Evolutionary conservation across 2,113 vertebrate genomes (phyloP).

Genomic region (Vombatus ursinus): DNA sequence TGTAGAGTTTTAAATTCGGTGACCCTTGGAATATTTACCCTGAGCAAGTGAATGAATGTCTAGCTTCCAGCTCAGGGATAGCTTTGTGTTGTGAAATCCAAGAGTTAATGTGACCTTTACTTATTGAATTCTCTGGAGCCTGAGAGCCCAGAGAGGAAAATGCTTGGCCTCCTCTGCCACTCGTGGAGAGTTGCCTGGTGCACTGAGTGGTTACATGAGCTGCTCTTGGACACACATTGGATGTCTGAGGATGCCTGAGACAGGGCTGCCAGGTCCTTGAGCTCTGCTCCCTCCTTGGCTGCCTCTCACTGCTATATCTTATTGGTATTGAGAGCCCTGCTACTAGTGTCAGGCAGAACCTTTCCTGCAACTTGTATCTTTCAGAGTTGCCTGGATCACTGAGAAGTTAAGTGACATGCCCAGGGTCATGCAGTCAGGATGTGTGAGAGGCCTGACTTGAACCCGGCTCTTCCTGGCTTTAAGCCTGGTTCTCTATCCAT

Average conservation of each 20-base stretch:
- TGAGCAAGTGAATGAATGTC: background rate
- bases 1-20: background rate
- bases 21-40: background rate
- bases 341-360: background rate
- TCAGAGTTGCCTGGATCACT: background rate
- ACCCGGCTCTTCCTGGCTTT: background rate
- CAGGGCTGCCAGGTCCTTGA: background rate
- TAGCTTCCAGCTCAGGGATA: background rate
- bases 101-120: background rate
- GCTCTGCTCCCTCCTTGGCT: background rate
- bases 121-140: background rate
- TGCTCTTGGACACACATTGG: background rate
- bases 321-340: background rate
- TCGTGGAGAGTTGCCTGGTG: background rate
- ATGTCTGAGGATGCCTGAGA: background rate
- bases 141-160: background rate
- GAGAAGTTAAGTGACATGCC: background rate
- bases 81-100: background rate
- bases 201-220: no score
- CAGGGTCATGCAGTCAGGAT: background rate
- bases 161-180: background rate
- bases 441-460: background rate
- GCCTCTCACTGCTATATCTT: background rate
- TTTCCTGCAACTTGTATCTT: background rate
- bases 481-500: background rate